Evolutionary conservation across 2,888 invertebrate genomes (phyloP), one percentile per base, ranked within the genome.

Genomic region (Fragum whitleyi): DNA sequence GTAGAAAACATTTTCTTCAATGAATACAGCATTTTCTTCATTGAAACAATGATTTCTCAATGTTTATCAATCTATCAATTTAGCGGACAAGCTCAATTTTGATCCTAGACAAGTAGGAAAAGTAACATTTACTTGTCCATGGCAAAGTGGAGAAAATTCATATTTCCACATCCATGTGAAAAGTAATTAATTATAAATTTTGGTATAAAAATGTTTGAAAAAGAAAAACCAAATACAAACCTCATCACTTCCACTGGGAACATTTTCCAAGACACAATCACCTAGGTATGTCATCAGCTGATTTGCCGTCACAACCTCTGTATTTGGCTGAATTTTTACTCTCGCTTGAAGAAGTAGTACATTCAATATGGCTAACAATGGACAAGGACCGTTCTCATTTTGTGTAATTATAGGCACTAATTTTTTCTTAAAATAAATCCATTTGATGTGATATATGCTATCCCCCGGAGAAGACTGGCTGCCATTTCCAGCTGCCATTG

Each of bases 371-470:
- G 95, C 95, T 59, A 95, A 93, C 32, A 95, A 91, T 1, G 95
- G 95, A 91, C 95, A 95, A 0, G 95, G 95, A 9, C 95, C 95
- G 93, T 95, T 95, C 81, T 94, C 94, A 90, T 95, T 95, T 91
- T 95, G 95, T 1, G 95, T 95, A 16, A 95, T 94, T 73, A 95
- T 94, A 16, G 95, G 94, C 53, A 93, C 91, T 79, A 93, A 93
- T 55, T 88, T 89, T 32, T 86, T 86, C 29, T 91, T 90, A 82
- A 92, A 95, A 47, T 91, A 90, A 21, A 95, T 94, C 94, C 95
- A 95, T 89, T 95, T 95, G 6, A 95, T 91, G 85, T 95, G 94
- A 89, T 95, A 95, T 21, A 94, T 88, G 87, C 91, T 90, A 57
- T 89, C 80, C 23, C 65, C 65, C 2, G 65, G 42, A 11, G 42